These are phyloP conservation scores for Saccostrea echinata DNA, from an alignment of 1,140 invertebrate species.

Conservation along the genomic window DNA sequence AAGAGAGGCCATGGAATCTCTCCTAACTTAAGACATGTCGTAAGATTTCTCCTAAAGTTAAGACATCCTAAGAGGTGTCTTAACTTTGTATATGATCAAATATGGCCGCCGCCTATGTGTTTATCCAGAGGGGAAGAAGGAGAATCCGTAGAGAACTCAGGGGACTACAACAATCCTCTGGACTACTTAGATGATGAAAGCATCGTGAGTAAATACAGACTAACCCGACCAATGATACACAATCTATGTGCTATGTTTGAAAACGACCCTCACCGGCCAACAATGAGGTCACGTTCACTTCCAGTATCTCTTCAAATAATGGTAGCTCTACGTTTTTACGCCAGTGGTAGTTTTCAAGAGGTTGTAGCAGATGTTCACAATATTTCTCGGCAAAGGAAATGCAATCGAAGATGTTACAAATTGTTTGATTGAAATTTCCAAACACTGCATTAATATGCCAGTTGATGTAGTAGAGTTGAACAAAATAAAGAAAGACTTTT, in stretches of 20 bases:
- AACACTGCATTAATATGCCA: slow-evolving; percentile 18
- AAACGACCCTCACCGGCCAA: not conserved
- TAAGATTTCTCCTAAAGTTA: too few species aligned
- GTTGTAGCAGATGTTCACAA: not conserved
- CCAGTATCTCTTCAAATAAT: not conserved
- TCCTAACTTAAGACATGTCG: not conserved
- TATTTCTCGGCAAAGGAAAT: not conserved
- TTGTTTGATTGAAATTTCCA: not conserved
- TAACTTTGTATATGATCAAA: not conserved
- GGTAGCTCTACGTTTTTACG: not conserved
- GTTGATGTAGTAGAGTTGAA: not conserved
- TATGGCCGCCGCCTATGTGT: not conserved
- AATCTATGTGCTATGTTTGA: not conserved
- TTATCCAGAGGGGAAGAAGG: not conserved
- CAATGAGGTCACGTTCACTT: not conserved
- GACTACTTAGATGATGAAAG: not conserved
- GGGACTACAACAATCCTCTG: not conserved
- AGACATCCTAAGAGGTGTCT: not conserved
- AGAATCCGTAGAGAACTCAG: not conserved
- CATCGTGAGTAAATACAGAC: not conserved
- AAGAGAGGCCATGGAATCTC: not conserved
- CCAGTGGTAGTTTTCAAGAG: not conserved
- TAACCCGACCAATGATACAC: not conserved
- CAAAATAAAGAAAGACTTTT: slow-evolving; percentile 29
- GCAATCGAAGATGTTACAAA: not conserved